A percentile compares a stretch with the other conserved stretches of the same genome.
phyloP scores from a whole-genome alignment of 2,797 vertebrate species.

The Fistularia tabacaria region DNA sequence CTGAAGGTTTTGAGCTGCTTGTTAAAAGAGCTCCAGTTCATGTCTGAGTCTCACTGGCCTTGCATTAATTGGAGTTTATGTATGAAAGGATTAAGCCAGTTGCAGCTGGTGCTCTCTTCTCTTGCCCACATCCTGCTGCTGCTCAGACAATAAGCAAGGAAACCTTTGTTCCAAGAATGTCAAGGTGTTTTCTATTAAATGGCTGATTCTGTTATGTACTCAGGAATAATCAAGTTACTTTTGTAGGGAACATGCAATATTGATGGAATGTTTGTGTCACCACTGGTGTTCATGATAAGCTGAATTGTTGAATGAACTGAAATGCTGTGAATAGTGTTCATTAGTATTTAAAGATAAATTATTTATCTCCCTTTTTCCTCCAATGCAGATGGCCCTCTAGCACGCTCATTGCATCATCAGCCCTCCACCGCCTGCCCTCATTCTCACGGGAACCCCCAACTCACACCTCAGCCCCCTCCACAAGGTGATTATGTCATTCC shows the following conservation, averaged over 20 bases:
- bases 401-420: conserved; percentile 94
- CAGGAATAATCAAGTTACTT: no score
- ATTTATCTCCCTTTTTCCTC: conserved; percentile 1
- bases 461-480: conserved; percentile 84
- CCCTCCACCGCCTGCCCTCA: conserved; percentile 90
- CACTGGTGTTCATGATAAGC: no score
- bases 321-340: no score
- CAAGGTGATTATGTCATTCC: conserved; percentile 94
- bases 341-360: background rate
- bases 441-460: conserved; percentile 89
- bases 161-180: conserved; percentile 4
- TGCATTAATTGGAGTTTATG: no score
- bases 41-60: no score
- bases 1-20: no score
- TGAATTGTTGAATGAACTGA: background rate
- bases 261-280: no score
- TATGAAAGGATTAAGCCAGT: no score
- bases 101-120: no score
- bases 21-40: no score
- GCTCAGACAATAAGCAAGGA: conserved; percentile 3
- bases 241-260: no score
- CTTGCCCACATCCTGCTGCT: no score
- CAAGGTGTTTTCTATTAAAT: background rate
- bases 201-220: background rate
- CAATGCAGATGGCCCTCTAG: conserved; percentile 85